Evolutionary conservation across 1,140 invertebrate genomes (phyloP).

Genomic region (Brachionus paranguensis): DNA sequence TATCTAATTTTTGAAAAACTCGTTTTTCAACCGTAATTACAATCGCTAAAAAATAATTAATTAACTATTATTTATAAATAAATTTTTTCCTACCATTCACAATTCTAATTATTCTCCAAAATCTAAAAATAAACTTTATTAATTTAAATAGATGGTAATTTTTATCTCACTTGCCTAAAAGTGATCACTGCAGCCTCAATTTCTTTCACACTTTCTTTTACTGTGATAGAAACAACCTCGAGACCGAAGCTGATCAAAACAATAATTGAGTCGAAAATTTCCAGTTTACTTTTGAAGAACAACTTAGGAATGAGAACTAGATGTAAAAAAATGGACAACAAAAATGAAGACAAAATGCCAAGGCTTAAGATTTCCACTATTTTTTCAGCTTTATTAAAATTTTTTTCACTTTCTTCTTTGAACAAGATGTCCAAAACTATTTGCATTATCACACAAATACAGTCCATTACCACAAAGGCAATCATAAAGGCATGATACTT

Average conservation of each 20-base stretch:
- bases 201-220: slow-evolving; percentile 4
- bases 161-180: background rate
- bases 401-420: background rate
- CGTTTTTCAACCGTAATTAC: slow-evolving; percentile 8
- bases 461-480: slow-evolving; percentile 7
- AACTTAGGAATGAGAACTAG: background rate
- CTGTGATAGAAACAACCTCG: background rate
- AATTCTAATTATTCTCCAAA: slow-evolving; percentile 38
- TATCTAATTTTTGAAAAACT: slow-evolving; percentile 17
- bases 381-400: background rate
- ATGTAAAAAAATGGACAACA: background rate
- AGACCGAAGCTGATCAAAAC: slow-evolving; percentile 8
- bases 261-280: slow-evolving; percentile 24
- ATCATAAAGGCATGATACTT: slow-evolving; percentile 10
- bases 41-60: background rate
- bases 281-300: slow-evolving; percentile 25
- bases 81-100: background rate
- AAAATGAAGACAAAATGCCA: background rate
- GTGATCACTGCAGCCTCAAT: slow-evolving; percentile 24
- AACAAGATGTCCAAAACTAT: background rate
- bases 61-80: background rate
- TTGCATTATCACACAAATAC: slow-evolving; percentile 19
- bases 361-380: background rate
- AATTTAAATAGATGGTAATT: background rate
- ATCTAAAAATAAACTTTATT: background rate